Evolutionary conservation across 2,113 vertebrate genomes (phyloP), one percentile per base, ranked within the genome.

Genomic region (Coryphaenoides rupestris): DNA sequence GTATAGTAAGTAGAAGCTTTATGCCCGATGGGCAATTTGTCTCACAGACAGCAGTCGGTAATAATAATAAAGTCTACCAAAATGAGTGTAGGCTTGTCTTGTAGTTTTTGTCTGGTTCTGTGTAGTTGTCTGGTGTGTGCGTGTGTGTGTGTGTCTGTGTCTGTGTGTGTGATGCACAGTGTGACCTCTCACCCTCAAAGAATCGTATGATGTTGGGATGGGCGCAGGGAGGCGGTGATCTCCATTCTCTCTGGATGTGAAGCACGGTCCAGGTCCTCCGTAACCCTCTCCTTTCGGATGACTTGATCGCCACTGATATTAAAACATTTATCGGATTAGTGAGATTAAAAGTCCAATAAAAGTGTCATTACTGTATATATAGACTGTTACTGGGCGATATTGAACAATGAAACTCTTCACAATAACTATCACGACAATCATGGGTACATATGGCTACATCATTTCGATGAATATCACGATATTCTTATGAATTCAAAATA

Each of bases 201-300:
- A 92, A 85, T 68, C 84, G 86, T 57, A 92, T 87, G 69, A 93
- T 91, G 72, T 93, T 88, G 22, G 87, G 26, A 65, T 92, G 92
- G n/a, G 65, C 66, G 78, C 19, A 93, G 89, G 1, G 82, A 88
- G 3, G 91, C 87, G 10, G 84, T 91, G 81, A 93, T 92, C 72
- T 92, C 92, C 2, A 93, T 90, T 93, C 92, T 72, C 90, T 86
- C 79, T 91, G 90, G 62, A 93, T 92, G 73, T 92, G 92, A 60
- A 89, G n/a, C 85, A 68, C 76, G 83, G 66, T 92, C 92, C 77
- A 89, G 74, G 52, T 90, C 80, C 3, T 92, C 88, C 0, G 77
- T 89, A 72, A 93, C 88, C 58, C 63, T 80, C 55, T 92, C 90
- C 68, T 92, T 93, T 16, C 89, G 88, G 59, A 93, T 92, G 89